phyloP scores from a whole-genome alignment of 1,140 invertebrate species.

The Leptonema lineaticorne region DNA sequence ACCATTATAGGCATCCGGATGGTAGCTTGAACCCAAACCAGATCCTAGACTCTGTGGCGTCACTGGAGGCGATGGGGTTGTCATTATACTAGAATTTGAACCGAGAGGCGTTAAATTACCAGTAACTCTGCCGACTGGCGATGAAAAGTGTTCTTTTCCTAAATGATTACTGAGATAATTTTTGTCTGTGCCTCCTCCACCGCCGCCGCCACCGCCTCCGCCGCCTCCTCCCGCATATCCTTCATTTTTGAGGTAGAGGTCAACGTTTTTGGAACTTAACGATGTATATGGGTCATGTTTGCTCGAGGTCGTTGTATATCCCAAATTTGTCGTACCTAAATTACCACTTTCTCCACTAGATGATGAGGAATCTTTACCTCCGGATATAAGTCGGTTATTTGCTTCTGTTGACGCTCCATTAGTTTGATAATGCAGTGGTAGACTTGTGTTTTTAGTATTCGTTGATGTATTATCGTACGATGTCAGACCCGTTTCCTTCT shows the following conservation, averaged over 20 bases:
- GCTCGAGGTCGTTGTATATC: slow-evolving; percentile 23
- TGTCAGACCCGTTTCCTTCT: slow-evolving; percentile 54
- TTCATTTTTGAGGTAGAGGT: slow-evolving; percentile 38
- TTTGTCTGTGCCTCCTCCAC: slow-evolving; percentile 6
- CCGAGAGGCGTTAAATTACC: slow-evolving; percentile 65
- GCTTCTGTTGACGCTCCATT: slow-evolving; percentile 45
- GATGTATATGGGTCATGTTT: slow-evolving; percentile 36
- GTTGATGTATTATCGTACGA: slow-evolving; percentile 51
- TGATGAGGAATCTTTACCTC: slow-evolving; percentile 51
- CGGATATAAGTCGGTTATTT: slow-evolving; percentile 45
- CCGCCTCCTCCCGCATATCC: slow-evolving; percentile 10
- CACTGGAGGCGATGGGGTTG: slow-evolving; percentile 65
- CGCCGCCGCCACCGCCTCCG: too few species aligned
- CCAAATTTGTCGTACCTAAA: slow-evolving; percentile 23
- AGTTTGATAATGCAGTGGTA: slow-evolving; percentile 47
- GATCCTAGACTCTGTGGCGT: slow-evolving; percentile 56
- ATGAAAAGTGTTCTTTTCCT: slow-evolving; percentile 33
- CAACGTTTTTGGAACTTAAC: slow-evolving; percentile 28
- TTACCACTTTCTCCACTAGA: slow-evolving; percentile 44
- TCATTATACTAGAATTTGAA: slow-evolving; percentile 65
- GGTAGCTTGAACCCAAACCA: slow-evolving; percentile 14
- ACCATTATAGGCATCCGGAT: slow-evolving; percentile 55
- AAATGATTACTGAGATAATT: slow-evolving; percentile 14
- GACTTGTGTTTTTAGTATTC: slow-evolving; percentile 46
- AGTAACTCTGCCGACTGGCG: slow-evolving; percentile 47